Evolutionary conservation across 2,113 vertebrate genomes (phyloP).

Genomic region (Calidris pugnax): DNA sequence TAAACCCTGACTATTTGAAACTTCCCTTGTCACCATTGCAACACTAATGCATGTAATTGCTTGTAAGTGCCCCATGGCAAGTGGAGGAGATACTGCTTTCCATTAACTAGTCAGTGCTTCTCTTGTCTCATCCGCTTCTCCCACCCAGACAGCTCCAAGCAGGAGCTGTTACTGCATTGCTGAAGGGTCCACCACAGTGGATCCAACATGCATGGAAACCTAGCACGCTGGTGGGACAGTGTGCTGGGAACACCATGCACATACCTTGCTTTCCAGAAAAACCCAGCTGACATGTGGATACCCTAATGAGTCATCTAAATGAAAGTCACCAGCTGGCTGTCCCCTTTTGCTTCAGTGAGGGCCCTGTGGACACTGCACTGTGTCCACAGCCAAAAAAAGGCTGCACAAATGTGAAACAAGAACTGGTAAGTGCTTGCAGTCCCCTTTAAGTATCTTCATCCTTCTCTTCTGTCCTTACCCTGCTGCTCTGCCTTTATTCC

Average conservation of each 20-base stretch:
- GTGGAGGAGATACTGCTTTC: background rate
- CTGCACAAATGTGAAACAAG: background rate
- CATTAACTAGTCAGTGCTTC: background rate
- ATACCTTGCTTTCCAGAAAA: background rate
- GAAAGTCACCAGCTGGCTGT: background rate
- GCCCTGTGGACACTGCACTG: background rate
- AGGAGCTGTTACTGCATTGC: background rate
- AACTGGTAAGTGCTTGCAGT: background rate
- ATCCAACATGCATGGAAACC: background rate
- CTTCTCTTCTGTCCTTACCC: background rate
- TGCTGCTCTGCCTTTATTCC: background rate
- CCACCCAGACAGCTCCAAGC: background rate
- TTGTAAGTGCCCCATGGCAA: background rate
- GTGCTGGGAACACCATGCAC: background rate
- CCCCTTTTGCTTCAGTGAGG: background rate
- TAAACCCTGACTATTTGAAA: background rate
- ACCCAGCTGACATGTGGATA: background rate
- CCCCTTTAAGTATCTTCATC: background rate
- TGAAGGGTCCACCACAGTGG: background rate
- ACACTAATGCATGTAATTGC: background rate
- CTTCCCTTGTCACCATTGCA: background rate
- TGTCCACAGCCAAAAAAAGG: background rate
- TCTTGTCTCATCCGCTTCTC: background rate
- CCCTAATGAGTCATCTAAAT: background rate
- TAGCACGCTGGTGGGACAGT: background rate